phyloP scores from a whole-genome alignment of 2,797 vertebrate genomes.

The Cuculus canorus region DNA sequence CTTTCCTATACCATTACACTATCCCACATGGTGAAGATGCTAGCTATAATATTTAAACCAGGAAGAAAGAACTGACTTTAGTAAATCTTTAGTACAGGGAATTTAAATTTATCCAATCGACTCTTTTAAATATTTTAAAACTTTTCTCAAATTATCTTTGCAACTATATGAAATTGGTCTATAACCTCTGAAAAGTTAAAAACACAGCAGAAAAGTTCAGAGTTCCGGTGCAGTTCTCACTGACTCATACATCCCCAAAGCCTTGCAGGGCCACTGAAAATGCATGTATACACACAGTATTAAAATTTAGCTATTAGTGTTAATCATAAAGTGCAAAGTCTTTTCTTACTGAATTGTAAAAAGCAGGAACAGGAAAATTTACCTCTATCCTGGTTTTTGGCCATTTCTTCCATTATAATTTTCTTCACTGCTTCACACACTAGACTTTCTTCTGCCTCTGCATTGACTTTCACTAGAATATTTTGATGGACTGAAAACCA shows the following conservation, averaged over 20 bases:
- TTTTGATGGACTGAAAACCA: conserved; percentile 86
- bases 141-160: background rate
- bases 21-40: background rate
- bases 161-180: background rate
- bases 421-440: conserved; percentile 81
- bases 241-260: background rate
- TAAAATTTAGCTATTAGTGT: background rate
- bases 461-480: conserved; percentile 84
- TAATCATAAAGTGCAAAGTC: background rate
- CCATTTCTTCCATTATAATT: conserved; percentile 72
- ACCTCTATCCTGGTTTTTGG: conserved; percentile 80
- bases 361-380: conserved; percentile 20
- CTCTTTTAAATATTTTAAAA: background rate
- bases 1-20: background rate
- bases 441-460: conserved; percentile 78
- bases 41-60: background rate
- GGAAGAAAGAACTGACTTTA: background rate
- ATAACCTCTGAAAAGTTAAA: background rate
- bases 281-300: background rate
- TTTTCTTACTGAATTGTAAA: background rate
- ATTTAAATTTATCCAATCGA: background rate
- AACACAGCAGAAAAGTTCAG: background rate
- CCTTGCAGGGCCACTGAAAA: background rate
- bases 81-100: background rate
- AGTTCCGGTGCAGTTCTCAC: background rate